Evolutionary conservation across 1,140 invertebrate genomes (phyloP).

Genomic region (Drosophila pseudoananassae): DNA sequence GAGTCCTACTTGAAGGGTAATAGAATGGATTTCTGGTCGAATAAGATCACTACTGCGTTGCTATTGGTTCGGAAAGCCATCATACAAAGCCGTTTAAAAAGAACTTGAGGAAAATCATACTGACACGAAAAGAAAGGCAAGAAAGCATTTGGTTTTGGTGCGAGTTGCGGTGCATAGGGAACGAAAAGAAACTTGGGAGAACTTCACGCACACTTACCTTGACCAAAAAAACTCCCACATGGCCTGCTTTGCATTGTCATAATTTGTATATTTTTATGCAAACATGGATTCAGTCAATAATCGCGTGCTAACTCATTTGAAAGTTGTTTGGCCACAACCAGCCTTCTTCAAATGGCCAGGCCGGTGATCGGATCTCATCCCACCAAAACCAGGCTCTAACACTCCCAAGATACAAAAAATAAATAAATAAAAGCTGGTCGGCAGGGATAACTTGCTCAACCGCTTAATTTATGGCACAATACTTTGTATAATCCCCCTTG

Average conservation of each 20-base stretch:
- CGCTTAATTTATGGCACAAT: slow-evolving; percentile 17
- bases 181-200: slow-evolving; percentile 34
- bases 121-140: slow-evolving; percentile 15
- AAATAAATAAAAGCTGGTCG: slow-evolving; percentile 14
- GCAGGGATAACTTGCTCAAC: slow-evolving; percentile 36
- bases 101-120: slow-evolving; percentile 24
- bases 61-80: background rate
- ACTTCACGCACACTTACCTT: slow-evolving; percentile 74
- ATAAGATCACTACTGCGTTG: slow-evolving; percentile 4
- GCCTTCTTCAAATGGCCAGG: slow-evolving; percentile 47
- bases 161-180: slow-evolving; percentile 69
- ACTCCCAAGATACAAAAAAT: background rate
- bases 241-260: slow-evolving; percentile 56
- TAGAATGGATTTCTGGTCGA: slow-evolving; percentile 8
- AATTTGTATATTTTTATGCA: slow-evolving; percentile 42
- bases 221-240: slow-evolving; percentile 64
- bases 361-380: slow-evolving; percentile 58
- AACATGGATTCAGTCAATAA: slow-evolving; percentile 54
- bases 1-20: slow-evolving; percentile 14
- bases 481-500: slow-evolving; percentile 6
- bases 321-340: slow-evolving; percentile 64
- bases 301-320: slow-evolving; percentile 66
- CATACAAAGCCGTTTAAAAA: slow-evolving; percentile 12
- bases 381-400: slow-evolving; percentile 10
- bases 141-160: slow-evolving; percentile 58